These are phyloP conservation scores for Onchidella celtica DNA, from an alignment of 2,888 invertebrate species.

Conservation along the genomic window DNA sequence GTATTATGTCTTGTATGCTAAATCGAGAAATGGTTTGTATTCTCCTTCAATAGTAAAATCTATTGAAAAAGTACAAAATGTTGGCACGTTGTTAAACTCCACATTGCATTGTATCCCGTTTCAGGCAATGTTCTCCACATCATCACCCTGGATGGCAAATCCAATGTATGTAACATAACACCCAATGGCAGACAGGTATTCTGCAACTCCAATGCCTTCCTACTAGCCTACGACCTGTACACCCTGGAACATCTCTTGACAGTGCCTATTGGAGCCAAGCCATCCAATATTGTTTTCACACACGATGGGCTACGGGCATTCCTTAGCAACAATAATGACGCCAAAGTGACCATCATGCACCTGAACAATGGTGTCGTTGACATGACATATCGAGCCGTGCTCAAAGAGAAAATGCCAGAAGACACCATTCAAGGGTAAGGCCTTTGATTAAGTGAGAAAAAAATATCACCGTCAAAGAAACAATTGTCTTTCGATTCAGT, in stretches of 20 bases:
- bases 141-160: slow-evolving; percentile 71
- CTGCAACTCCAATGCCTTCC: slow-evolving; percentile 72
- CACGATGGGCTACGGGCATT: slow-evolving; percentile 70
- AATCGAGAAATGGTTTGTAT: too few relatives aligned
- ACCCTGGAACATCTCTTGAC: slow-evolving; percentile 69
- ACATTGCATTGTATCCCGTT: too few relatives aligned
- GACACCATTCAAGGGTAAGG: slow-evolving; percentile 56
- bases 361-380: slow-evolving; percentile 69
- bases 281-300: slow-evolving; percentile 68
- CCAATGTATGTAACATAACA: slow-evolving; percentile 70
- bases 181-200: slow-evolving; percentile 74
- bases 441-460: too few relatives aligned
- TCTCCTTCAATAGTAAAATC: too few relatives aligned
- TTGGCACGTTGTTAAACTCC: too few relatives aligned
- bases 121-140: slow-evolving; percentile 73
- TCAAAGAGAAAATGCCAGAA: slow-evolving; percentile 64
- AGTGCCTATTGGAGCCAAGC: slow-evolving; percentile 66
- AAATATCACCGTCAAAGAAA: too few relatives aligned
- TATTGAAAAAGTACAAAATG: too few relatives aligned
- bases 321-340: slow-evolving; percentile 65
- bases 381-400: slow-evolving; percentile 72
- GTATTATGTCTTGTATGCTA: too few relatives aligned
- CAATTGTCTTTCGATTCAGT: too few relatives aligned
- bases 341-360: slow-evolving; percentile 72
- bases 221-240: slow-evolving; percentile 72